A percentile compares a stretch with the other conserved stretches of the same genome.
Evolutionary conservation across 2,113 vertebrate species (phyloP).

Genomic region (Bubo blakistoni): DNA sequence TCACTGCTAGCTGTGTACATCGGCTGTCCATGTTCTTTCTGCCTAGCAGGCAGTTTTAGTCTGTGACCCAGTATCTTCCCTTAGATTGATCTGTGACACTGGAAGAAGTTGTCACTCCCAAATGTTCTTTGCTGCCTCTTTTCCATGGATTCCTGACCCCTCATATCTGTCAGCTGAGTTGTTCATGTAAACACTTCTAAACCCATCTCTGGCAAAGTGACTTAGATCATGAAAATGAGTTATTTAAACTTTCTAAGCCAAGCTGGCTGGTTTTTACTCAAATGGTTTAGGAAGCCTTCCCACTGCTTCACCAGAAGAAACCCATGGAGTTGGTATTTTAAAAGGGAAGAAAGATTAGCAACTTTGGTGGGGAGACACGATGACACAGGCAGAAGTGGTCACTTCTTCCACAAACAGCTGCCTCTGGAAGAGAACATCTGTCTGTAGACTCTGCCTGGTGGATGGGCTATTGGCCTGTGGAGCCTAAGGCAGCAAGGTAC

Average conservation of each 20-base stretch:
- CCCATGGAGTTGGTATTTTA: background rate
- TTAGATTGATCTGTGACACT: background rate
- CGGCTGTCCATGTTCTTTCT: background rate
- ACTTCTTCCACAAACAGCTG: background rate
- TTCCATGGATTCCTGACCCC: background rate
- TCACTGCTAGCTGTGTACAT: background rate
- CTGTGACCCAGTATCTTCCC: background rate
- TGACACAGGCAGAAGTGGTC: background rate
- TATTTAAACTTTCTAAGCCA: background rate
- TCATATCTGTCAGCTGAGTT: background rate
- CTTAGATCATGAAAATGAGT: background rate
- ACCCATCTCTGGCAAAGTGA: background rate
- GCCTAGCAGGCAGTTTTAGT: background rate
- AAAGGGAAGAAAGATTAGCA: background rate
- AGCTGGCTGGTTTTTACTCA: background rate
- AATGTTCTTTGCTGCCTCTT: background rate
- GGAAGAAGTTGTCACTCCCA: background rate
- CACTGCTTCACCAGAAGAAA: background rate
- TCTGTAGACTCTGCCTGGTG: background rate
- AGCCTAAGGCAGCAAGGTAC: background rate
- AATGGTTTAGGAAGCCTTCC: background rate
- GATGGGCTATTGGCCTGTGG: background rate
- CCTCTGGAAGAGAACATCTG: background rate
- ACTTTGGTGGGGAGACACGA: background rate
- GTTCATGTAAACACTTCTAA: background rate